Conservation (phyloP, 2,888 invertebrate species). For the Netelia inedita region DNA sequence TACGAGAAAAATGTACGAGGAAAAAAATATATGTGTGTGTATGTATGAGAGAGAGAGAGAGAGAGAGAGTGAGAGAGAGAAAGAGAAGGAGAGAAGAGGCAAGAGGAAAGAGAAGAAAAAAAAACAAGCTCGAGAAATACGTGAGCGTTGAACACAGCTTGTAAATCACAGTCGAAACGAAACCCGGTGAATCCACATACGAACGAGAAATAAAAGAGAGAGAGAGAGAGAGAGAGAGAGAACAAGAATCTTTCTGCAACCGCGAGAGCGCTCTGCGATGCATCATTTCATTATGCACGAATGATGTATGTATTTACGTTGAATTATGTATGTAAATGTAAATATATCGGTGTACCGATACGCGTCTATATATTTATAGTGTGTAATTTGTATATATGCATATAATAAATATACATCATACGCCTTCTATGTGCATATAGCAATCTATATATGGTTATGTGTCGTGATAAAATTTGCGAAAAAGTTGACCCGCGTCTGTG, state of each 20-base stretch:
- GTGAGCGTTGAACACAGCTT: constrained; percentile 53
- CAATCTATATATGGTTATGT: neutral
- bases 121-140: constrained; percentile 53
- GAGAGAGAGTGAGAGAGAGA: constrained; percentile 1
- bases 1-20: constrained; percentile 45
- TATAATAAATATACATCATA: constrained; percentile 14
- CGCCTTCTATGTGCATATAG: neutral
- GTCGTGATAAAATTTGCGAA: neutral
- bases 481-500: neutral
- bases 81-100: constrained; percentile 27
- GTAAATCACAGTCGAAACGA: constrained; percentile 62
- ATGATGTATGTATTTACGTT: constrained; percentile 63
- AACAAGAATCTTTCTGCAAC: constrained; percentile 51
- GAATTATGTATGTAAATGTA: constrained; percentile 57
- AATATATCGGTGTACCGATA: constrained; percentile 34
- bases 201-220: constrained; percentile 30
- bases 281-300: constrained; percentile 69
- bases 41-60: constrained; percentile 22
- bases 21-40: neutral
- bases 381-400: constrained; percentile 2
- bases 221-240: constrained; percentile 30
- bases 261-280: constrained; percentile 30
- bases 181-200: constrained; percentile 48
- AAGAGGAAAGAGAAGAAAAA: constrained; percentile 22
- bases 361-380: constrained; percentile 35